These are phyloP conservation scores for Hyphantria cunea DNA, from an alignment of 1,140 invertebrate genomes.

Conservation along the genomic window DNA sequence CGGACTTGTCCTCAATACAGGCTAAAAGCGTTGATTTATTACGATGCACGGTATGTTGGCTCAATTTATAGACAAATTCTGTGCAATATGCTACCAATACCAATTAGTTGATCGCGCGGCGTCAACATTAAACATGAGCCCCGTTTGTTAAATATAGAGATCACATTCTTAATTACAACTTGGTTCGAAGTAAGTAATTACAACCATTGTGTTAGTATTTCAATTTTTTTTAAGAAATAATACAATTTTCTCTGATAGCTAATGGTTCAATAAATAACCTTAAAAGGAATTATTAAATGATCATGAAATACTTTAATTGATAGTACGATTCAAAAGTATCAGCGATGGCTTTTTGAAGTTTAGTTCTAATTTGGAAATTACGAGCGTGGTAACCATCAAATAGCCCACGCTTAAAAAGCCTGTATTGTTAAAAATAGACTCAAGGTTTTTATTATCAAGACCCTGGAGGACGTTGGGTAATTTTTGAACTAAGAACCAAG, in stretches of 20 bases:
- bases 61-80: slow-evolving; percentile 71
- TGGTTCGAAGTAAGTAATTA: slow-evolving; percentile 11
- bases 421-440: slow-evolving; percentile 23
- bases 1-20: slow-evolving; percentile 75
- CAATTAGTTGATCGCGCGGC: slow-evolving; percentile 26
- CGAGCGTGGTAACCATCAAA: neutral
- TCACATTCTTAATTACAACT: slow-evolving; percentile 28
- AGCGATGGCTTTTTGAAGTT: neutral
- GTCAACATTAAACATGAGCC: slow-evolving; percentile 29
- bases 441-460: slow-evolving; percentile 23
- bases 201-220: too few relatives aligned
- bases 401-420: slow-evolving; percentile 10
- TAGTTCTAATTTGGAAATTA: slow-evolving; percentile 13
- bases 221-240: too few relatives aligned
- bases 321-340: neutral
- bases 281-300: neutral
- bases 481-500: slow-evolving; percentile 13
- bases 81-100: slow-evolving; percentile 66
- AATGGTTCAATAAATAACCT: neutral
- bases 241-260: too few relatives aligned
- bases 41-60: slow-evolving; percentile 67
- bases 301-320: neutral
- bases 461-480: slow-evolving; percentile 21
- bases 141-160: slow-evolving; percentile 30
- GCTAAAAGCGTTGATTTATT: slow-evolving; percentile 74